Evolutionary conservation across 2,888 invertebrate genomes (phyloP).

Genomic region (Habrosyne pyritoides): DNA sequence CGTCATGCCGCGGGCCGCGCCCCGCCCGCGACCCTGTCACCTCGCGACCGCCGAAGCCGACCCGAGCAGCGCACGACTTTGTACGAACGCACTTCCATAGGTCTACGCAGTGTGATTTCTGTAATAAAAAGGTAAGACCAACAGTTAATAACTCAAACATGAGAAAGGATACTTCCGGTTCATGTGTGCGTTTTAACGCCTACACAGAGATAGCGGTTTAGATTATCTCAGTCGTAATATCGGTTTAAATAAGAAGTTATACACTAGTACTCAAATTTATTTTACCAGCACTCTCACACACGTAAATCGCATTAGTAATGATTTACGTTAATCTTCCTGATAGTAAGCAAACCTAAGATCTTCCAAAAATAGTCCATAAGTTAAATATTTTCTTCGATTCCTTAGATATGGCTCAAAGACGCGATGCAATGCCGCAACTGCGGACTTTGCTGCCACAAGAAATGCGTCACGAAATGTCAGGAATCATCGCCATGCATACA

Average conservation of each 20-base stretch:
- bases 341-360: too few species aligned
- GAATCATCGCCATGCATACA: slow-evolving; percentile 75
- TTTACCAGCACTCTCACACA: too few species aligned
- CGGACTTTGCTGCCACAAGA: slow-evolving; percentile 96
- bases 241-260: too few species aligned
- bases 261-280: too few species aligned
- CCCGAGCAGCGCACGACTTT: slow-evolving; percentile 87
- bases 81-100: slow-evolving; percentile 94
- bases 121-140: slow-evolving; percentile 92
- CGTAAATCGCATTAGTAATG: too few species aligned
- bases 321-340: too few species aligned
- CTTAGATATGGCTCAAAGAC: slow-evolving; percentile 97
- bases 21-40: slow-evolving; percentile 50
- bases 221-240: too few species aligned
- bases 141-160: too few species aligned
- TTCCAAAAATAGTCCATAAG: too few species aligned
- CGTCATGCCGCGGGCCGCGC: slow-evolving; percentile 58
- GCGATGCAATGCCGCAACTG: slow-evolving; percentile 96
- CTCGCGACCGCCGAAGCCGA: slow-evolving; percentile 54
- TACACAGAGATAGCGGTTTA: too few species aligned
- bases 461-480: slow-evolving; percentile 94
- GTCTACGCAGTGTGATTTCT: slow-evolving; percentile 96
- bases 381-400: slow-evolving; percentile 5
- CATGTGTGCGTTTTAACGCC: too few species aligned
- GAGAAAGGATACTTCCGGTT: too few species aligned